phyloP scores from a whole-genome alignment of 2,797 vertebrate genomes.

The Telmatherina bonti region DNA sequence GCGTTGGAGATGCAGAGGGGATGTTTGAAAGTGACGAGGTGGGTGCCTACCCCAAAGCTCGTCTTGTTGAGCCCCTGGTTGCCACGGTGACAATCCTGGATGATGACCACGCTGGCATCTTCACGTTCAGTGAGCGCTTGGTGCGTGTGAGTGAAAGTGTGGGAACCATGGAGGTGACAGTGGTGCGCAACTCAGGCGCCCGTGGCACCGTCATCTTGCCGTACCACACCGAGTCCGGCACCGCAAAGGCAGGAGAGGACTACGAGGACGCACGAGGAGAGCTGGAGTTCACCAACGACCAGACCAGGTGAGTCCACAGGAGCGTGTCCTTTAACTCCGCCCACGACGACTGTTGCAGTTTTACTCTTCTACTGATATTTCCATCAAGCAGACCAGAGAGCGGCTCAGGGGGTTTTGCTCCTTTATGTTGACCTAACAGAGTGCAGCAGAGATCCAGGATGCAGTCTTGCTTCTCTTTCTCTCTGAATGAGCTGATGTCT shows the following conservation, averaged over 20 bases:
- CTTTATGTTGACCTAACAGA: no score
- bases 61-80: constrained; percentile 87
- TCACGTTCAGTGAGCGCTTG: constrained; percentile 89
- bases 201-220: constrained; percentile 92
- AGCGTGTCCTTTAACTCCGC: not conserved
- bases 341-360: no score
- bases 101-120: constrained; percentile 97
- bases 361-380: no score
- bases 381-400: no score
- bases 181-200: constrained; percentile 90
- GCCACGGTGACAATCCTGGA: constrained; percentile 96
- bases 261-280: constrained; percentile 90
- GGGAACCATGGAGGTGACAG: constrained; percentile 92
- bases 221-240: constrained; percentile 89
- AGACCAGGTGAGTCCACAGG: constrained; percentile 88
- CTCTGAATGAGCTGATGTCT: no score
- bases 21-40: constrained; percentile 91
- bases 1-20: constrained; percentile 90
- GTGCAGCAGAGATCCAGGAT: no score
- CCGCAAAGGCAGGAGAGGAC: constrained; percentile 87
- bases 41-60: constrained; percentile 85
- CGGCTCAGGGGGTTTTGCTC: no score
- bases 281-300: constrained; percentile 94
- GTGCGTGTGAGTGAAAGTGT: constrained; percentile 92
- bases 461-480: no score